These are phyloP conservation scores for Anguilla obscura DNA, from an alignment of 2,797 vertebrate genomes.

Conservation along the genomic window DNA sequence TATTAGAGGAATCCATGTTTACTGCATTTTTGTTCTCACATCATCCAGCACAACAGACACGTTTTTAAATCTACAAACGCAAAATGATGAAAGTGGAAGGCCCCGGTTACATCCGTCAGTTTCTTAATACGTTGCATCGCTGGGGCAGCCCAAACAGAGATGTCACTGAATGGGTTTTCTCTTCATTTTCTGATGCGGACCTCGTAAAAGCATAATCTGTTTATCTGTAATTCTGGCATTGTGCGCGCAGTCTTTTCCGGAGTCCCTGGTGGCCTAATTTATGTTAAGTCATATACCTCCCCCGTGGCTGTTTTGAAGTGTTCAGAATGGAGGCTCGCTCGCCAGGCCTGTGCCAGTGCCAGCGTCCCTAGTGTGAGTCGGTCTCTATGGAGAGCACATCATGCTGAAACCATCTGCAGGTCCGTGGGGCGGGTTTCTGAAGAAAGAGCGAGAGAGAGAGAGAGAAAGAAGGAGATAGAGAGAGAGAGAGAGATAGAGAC, in stretches of 20 bases:
- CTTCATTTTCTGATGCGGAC: slow-evolving; percentile 50
- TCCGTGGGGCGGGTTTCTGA: slow-evolving; percentile 78
- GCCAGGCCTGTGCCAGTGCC: slow-evolving; percentile 72
- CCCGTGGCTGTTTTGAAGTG: slow-evolving; percentile 81
- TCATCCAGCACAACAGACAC: neutral
- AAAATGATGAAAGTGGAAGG: neutral
- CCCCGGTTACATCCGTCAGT: neutral
- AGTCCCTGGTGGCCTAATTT: slow-evolving; percentile 86
- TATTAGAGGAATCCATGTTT: neutral
- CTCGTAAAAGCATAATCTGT: slow-evolving; percentile 54
- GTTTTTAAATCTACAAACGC: neutral
- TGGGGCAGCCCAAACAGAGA: slow-evolving; percentile 39
- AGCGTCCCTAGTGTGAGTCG: slow-evolving; percentile 78
- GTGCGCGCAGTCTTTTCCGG: slow-evolving; percentile 70
- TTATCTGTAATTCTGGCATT: slow-evolving; percentile 73
- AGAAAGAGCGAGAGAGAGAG: slow-evolving; percentile 77
- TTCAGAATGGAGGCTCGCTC: slow-evolving; percentile 73
- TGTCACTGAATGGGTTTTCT: slow-evolving; percentile 51
- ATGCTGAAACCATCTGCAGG: slow-evolving; percentile 80
- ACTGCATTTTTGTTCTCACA: neutral
- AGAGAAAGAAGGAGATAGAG: slow-evolving; percentile 60
- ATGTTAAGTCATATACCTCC: slow-evolving; percentile 85
- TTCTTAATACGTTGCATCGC: slow-evolving; percentile 33
- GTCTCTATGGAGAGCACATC: slow-evolving; percentile 79
- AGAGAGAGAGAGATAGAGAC: slow-evolving; percentile 56